A percentile compares a stretch with the other conserved stretches of the same genome.
These are phyloP conservation scores for Stenopsyche tienmushanensis DNA, from an alignment of 1,140 invertebrate genomes.

Conservation along the genomic window DNA sequence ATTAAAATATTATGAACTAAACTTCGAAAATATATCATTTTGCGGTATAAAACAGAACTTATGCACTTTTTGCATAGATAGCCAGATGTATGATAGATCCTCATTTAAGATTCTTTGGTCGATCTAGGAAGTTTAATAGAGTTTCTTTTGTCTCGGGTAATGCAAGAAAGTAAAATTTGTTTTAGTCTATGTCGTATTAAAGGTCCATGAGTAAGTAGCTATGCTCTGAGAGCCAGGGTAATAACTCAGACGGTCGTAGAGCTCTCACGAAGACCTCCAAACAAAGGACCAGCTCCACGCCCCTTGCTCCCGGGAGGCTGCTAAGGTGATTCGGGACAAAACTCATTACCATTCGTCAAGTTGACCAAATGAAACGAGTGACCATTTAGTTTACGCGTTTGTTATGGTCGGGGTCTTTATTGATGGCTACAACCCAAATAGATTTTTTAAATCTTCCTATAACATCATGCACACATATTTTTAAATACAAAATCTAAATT, in stretches of 20 bases:
- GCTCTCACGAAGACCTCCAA: slow-evolving; percentile 5
- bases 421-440: neutral
- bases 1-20: neutral
- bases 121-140: no score
- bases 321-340: slow-evolving; percentile 39
- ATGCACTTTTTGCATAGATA: no score
- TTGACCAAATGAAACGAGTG: slow-evolving; percentile 42
- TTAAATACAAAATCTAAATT: no score
- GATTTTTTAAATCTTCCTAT: no score
- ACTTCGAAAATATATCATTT: neutral
- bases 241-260: slow-evolving; percentile 20
- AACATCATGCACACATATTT: no score
- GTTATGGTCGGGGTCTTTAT: slow-evolving; percentile 9
- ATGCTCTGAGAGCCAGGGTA: neutral
- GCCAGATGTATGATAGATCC: no score
- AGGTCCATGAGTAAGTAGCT: neutral
- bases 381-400: slow-evolving; percentile 40
- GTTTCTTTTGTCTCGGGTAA: neutral
- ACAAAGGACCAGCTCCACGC: slow-evolving; percentile 12
- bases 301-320: slow-evolving; percentile 11
- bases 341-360: slow-evolving; percentile 42
- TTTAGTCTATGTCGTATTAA: neutral
- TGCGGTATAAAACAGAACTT: neutral
- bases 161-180: neutral
- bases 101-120: no score